These are phyloP conservation scores for Andrena haemorrhoa DNA, from an alignment of 2,888 invertebrate species.

Conservation along the genomic window DNA sequence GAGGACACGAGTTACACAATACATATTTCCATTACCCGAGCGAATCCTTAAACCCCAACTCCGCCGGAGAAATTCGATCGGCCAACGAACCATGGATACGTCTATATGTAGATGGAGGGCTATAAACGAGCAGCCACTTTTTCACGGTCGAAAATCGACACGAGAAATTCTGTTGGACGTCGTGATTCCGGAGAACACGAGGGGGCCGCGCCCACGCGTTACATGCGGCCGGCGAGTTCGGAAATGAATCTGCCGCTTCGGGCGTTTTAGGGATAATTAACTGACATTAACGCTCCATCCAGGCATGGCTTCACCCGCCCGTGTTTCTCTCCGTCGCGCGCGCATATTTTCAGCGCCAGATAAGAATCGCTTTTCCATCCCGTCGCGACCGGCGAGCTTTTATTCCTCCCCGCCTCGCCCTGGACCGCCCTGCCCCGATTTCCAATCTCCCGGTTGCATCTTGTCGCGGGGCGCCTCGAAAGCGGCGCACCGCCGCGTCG, in stretches of 20 bases:
- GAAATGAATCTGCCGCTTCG: slow-evolving; percentile 64
- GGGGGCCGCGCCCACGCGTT: slow-evolving; percentile 63
- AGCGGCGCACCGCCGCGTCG: slow-evolving; percentile 22
- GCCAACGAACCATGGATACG: neutral
- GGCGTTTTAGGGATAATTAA: slow-evolving; percentile 79
- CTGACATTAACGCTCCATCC: slow-evolving; percentile 77
- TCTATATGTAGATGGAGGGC: neutral
- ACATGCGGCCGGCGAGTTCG: slow-evolving; percentile 49
- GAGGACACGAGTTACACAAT: no score
- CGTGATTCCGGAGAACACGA: slow-evolving; percentile 60
- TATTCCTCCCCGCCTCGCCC: neutral
- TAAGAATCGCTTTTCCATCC: slow-evolving; percentile 63
- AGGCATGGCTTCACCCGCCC: slow-evolving; percentile 69
- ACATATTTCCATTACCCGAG: neutral
- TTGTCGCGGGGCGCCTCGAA: neutral
- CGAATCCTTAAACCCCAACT: neutral
- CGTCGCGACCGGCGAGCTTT: slow-evolving; percentile 1
- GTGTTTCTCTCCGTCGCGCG: slow-evolving; percentile 66
- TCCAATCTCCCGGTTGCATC: slow-evolving; percentile 20
- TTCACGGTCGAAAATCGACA: slow-evolving; percentile 36
- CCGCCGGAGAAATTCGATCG: neutral
- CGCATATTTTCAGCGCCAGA: slow-evolving; percentile 57
- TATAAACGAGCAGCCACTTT: slow-evolving; percentile 48
- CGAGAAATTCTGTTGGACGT: slow-evolving; percentile 35
- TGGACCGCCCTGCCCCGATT: slow-evolving; percentile 1